These are phyloP conservation scores for Ethmia dodecea DNA, from an alignment of 2,888 invertebrate genomes.

Conservation along the genomic window DNA sequence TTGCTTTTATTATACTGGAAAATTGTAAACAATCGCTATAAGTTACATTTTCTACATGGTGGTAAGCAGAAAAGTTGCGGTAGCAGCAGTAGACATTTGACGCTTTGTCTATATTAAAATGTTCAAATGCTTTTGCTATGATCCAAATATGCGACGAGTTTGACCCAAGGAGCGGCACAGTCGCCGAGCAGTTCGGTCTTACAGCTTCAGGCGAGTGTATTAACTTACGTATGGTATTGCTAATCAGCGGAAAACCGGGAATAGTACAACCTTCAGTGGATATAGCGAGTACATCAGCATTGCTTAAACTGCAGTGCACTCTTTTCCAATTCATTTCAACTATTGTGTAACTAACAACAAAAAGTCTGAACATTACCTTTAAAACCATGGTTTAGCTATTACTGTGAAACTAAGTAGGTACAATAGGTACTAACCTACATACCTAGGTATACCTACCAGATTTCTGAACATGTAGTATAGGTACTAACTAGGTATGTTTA, in stretches of 20 bases:
- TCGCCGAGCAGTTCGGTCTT: slow-evolving; percentile 19
- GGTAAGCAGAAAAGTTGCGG: slow-evolving; percentile 58
- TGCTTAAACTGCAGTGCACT: too few species aligned
- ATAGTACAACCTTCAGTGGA: slow-evolving; percentile 31
- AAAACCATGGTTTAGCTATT: too few species aligned
- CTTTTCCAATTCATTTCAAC: too few species aligned
- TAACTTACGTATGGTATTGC: slow-evolving; percentile 18
- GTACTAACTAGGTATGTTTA: too few species aligned
- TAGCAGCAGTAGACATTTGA: slow-evolving; percentile 72
- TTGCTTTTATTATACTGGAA: slow-evolving; percentile 39
- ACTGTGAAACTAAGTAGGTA: too few species aligned
- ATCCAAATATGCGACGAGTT: slow-evolving; percentile 34
- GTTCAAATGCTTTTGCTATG: slow-evolving; percentile 17
- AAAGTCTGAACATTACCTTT: too few species aligned
- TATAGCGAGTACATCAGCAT: slow-evolving; percentile 23
- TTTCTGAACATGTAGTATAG: too few species aligned
- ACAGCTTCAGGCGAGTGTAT: slow-evolving; percentile 11
- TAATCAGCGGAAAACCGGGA: slow-evolving; percentile 21
- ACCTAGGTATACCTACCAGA: too few species aligned
- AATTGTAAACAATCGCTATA: slow-evolving; percentile 57
- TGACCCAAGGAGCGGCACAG: slow-evolving; percentile 18
- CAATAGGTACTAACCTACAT: too few species aligned
- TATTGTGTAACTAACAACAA: too few species aligned
- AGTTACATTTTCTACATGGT: slow-evolving; percentile 27
- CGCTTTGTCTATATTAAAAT: slow-evolving; percentile 14